Evolutionary conservation across 1,140 invertebrate genomes (phyloP), one percentile per base, ranked within the genome.

Genomic region (Heliconius hermathena): DNA sequence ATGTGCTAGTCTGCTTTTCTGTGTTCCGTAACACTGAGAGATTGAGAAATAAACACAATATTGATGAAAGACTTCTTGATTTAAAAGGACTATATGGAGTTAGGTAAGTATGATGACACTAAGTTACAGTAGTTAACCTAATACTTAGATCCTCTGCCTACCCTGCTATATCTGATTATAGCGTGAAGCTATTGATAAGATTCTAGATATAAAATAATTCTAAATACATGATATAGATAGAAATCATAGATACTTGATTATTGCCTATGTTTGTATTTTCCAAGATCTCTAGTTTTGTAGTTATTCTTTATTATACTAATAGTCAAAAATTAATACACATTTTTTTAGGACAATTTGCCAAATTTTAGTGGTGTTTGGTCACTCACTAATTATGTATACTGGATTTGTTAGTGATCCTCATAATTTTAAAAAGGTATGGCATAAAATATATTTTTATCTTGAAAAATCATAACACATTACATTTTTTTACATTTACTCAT

Each of bases 391-490:
- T 26, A 4, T 11, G 6, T 66, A 29, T 3, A 29, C 11, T 29
- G 60, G 20, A 29, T 66, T 66, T 16, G 1, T 66, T 66, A 66
- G 60, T 29, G 60, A 66, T 66, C 60, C 60, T 66, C 60, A 66
- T n/a, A 26, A 26, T n/a, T 29, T 26, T 66, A 26, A 66, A 66
- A 66, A 66, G 60, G 60, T 66, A 66, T n/a, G 41, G 41, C 13
- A 46, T 46, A 16, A 13, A 16, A 16, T 46, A 46, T 46, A 36
- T 46, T 46, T 46, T 46, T 46, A 46, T 8, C 33, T 36, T 36
- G 33, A 36, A 6, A 36, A 36, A 36, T 36, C 33, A 36, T 36
- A 36, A 36, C 33, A 6, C 33, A 36, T 36, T 36, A 36, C 33
- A 36, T 36, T 36, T 36, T 6, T 36, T 36, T 36, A 8, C 33